Percentiles rank a stretch among this genome's conserved stretches.
Evolutionary conservation across 2,797 vertebrate species (phyloP).

Genomic region (Spatula clypeata): DNA sequence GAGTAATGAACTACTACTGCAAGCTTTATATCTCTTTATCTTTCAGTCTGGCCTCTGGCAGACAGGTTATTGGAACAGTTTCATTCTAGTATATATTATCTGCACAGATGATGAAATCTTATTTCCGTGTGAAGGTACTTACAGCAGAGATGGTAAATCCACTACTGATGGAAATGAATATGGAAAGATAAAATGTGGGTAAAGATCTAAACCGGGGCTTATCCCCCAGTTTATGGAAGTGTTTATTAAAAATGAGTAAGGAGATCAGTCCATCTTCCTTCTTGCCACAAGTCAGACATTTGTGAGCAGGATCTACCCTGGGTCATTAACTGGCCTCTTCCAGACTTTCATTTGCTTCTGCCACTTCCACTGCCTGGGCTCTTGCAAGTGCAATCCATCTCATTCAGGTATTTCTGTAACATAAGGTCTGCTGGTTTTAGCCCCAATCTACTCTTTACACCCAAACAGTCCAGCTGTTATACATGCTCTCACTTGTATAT

Average conservation of each 20-base stretch:
- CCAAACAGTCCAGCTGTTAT: background rate
- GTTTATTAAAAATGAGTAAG: conserved; percentile 20
- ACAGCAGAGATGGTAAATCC: conserved; percentile 49
- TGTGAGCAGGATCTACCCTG: background rate
- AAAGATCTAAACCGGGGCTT: background rate
- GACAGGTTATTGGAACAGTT: conserved; percentile 39
- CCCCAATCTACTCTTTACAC: background rate
- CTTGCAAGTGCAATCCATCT: background rate
- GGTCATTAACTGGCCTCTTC: background rate
- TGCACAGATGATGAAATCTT: conserved; percentile 54
- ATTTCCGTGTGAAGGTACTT: conserved; percentile 43
- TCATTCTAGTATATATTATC: conserved; percentile 38
- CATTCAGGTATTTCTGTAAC: background rate
- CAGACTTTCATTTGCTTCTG: background rate
- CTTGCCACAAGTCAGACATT: background rate
- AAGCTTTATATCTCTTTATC: conserved; percentile 41
- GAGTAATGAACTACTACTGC: conserved; percentile 2
- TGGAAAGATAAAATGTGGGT: background rate
- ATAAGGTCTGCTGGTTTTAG: fast-evolving
- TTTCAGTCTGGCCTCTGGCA: conserved; percentile 48
- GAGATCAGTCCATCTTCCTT: background rate
- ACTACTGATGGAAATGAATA: background rate
- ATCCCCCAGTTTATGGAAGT: background rate
- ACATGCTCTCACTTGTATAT: background rate
- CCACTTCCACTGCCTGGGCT: background rate